Evolutionary conservation across 2,113 vertebrate species (phyloP), one percentile per base, ranked within the genome.

Genomic region (Varanus salvator): DNA sequence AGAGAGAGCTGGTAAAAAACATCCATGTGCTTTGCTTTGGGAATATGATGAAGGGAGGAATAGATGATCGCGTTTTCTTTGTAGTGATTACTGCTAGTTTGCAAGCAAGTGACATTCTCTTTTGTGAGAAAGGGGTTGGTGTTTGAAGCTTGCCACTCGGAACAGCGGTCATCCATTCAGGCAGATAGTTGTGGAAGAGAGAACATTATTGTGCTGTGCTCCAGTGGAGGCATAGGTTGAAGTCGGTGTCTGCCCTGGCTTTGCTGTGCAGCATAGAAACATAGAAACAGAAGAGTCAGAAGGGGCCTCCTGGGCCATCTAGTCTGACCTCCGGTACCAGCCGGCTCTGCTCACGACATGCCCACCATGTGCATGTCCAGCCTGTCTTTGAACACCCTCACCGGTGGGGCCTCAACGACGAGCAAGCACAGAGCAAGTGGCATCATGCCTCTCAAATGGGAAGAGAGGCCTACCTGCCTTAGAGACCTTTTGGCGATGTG

Each of bases 1-100:
- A 11, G 27, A 21, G 29, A 71, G 34, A 64, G 31, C 14, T 4
- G 69, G 83, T 27, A 29, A 1, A 44, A 21, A 31, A 66, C 1
- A 52, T 31, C 17, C 82, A 0, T 48, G 23, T 50, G 27, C 38
- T 66, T 69, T 31, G 19, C 44, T 19, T 23, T 15, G 44, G 29
- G 29, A 54, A 0, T 12, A n/a, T 27, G 50, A 1, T 0, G 4
- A 0, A n/a, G 9, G 8, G 11, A 8, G 7, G 15, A 34, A 50
- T 1, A 52, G 23, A 4, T 4, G 5, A 66, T 64, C 11, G 27
- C 69, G 25, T 52, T 74, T 25, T 29, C 27, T 14, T 23, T 12
- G 31, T 72, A 44, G 52, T 81, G n/a, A 48, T 19, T 38, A 38
- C 11, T 38, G 48, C 8, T 38, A 11, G 17, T 75, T 83, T 17